phyloP scores from a whole-genome alignment of 2,797 vertebrate species.

The Chaetophractus vellerosus region DNA sequence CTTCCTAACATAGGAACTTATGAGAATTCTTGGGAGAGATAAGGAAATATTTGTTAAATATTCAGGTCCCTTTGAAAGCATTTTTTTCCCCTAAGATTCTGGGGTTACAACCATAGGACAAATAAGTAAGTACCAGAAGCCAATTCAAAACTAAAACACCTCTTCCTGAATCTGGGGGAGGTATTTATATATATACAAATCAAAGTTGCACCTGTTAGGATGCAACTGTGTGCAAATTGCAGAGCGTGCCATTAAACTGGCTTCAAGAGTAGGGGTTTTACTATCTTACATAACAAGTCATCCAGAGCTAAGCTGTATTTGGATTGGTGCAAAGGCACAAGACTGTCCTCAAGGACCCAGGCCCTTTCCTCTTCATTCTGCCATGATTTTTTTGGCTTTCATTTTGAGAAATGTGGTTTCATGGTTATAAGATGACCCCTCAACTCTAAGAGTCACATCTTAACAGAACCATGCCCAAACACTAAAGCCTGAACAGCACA shows the following conservation, averaged over 20 bases:
- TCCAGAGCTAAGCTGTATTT: neutral
- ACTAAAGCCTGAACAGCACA: neutral
- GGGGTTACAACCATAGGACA: neutral
- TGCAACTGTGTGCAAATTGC: neutral
- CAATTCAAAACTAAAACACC: neutral
- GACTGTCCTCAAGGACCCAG: neutral
- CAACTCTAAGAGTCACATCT: neutral
- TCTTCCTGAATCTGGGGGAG: neutral
- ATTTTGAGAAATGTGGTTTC: neutral
- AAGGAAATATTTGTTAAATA: neutral
- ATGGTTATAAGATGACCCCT: neutral
- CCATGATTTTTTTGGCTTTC: neutral
- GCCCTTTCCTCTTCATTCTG: neutral
- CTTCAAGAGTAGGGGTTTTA: neutral
- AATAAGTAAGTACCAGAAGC: neutral
- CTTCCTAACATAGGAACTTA: neutral
- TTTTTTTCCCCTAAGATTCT: neutral
- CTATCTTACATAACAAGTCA: neutral
- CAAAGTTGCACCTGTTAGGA: neutral
- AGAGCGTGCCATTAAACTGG: neutral
- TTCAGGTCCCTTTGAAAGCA: neutral
- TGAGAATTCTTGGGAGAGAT: too few relatives aligned
- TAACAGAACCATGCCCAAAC: neutral
- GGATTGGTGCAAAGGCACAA: neutral
- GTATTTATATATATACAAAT: too few relatives aligned